Conservation (phyloP, 2,888 invertebrate species). For the Mylabris sibirica region DNA sequence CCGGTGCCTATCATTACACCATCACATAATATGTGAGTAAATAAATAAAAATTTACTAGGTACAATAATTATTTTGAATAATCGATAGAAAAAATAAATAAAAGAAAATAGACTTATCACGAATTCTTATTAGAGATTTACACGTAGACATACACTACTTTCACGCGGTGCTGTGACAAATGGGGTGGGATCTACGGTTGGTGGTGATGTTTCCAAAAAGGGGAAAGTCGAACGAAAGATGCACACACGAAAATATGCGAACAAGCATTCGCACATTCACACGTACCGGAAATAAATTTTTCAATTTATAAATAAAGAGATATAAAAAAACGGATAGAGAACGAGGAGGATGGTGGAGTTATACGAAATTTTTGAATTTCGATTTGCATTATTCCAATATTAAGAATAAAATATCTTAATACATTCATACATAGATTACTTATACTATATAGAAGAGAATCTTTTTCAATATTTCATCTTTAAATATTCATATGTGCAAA, state of each 20-base stretch:
- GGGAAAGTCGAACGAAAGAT: constrained; percentile 36
- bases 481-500: background rate
- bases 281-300: constrained; percentile 48
- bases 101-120: constrained; percentile 17
- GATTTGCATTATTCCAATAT: constrained; percentile 23
- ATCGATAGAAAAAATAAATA: no score
- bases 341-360: constrained; percentile 27
- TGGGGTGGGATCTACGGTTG: constrained; percentile 31
- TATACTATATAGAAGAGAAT: background rate
- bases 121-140: constrained; percentile 48
- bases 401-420: background rate
- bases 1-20: background rate
- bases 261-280: constrained; percentile 50
- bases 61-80: background rate
- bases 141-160: constrained; percentile 24
- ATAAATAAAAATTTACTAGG: background rate
- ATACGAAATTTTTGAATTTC: constrained; percentile 39
- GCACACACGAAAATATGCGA: constrained; percentile 50
- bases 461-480: constrained; percentile 4
- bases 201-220: constrained; percentile 7
- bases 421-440: background rate
- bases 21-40: background rate
- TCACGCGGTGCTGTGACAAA: constrained; percentile 42
- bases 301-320: constrained; percentile 42
- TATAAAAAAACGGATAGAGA: constrained; percentile 11